A percentile compares a stretch with the other conserved stretches of the same genome.
phyloP scores from a whole-genome alignment of 1,140 invertebrate genomes.

The Colletes gigas region DNA sequence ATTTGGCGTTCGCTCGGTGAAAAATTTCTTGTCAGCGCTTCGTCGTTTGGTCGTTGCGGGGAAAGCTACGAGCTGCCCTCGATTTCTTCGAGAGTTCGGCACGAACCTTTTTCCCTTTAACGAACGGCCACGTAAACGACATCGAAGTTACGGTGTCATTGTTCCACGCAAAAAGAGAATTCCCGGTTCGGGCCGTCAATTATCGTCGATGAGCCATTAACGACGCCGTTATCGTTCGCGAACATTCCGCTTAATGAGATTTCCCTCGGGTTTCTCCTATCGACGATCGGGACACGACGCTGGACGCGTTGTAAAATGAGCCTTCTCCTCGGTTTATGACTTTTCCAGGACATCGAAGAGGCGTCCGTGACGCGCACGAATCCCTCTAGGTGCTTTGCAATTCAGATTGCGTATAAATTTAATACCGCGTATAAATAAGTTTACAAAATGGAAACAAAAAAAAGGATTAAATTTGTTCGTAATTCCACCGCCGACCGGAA shows the following conservation, averaged over 20 bases:
- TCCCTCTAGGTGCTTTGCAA: conserved; percentile 31
- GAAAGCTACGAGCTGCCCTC: not conserved
- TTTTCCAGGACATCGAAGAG: conserved; percentile 44
- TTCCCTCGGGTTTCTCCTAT: conserved; percentile 65
- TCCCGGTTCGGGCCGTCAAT: conserved; percentile 53
- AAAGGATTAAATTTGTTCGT: not conserved
- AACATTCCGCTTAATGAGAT: conserved; percentile 64
- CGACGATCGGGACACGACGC: conserved; percentile 32
- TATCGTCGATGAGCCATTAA: conserved; percentile 62
- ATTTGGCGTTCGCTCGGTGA: no score
- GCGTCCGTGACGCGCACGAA: conserved; percentile 9
- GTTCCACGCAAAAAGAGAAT: conserved; percentile 35
- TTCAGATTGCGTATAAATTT: conserved; percentile 50
- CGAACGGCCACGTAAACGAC: conserved; percentile 17
- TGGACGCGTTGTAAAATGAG: conserved; percentile 42
- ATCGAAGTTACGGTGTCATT: conserved; percentile 50
- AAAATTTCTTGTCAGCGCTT: no score
- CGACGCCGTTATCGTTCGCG: conserved; percentile 58
- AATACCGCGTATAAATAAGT: conserved; percentile 37
- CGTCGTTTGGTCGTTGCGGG: no score
- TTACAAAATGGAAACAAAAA: not conserved
- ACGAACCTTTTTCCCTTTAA: not conserved
- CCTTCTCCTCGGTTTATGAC: conserved; percentile 52
- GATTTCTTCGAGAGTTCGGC: not conserved
- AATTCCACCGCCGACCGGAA: not conserved